A percentile compares a stretch with the other conserved stretches of the same genome.
Evolutionary conservation across 2,888 invertebrate genomes (phyloP).

Genomic region (Drosophila basisetae): DNA sequence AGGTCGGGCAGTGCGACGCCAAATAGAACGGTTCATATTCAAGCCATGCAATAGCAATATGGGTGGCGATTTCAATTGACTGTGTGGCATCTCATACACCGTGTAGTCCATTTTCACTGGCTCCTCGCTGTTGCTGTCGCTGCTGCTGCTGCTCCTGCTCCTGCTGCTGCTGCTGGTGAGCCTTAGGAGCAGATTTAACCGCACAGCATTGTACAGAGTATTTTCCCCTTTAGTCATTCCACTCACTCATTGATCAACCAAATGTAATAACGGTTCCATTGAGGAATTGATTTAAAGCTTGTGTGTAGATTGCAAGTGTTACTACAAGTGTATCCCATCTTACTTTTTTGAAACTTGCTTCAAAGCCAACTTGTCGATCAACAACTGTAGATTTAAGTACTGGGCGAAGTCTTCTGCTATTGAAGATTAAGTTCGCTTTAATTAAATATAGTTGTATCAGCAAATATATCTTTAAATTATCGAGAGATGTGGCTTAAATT

Average conservation of each 20-base stretch:
- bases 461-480: not conserved
- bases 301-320: not conserved
- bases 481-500: not conserved
- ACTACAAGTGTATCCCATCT: not conserved
- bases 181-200: not conserved
- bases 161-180: not conserved
- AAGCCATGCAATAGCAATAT: conserved; percentile 53
- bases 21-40: conserved; percentile 7
- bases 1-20: conserved; percentile 33
- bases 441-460: not conserved
- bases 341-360: not conserved
- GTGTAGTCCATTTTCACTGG: conserved; percentile 33
- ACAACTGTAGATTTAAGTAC: not conserved
- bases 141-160: not conserved
- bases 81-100: conserved; percentile 32
- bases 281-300: not conserved
- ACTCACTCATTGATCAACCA: not conserved
- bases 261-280: not conserved
- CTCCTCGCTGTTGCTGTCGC: not conserved
- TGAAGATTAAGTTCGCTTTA: not conserved
- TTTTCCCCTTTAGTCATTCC: not conserved
- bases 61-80: conserved; percentile 21
- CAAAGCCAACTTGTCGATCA: not conserved
- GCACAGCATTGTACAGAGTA: not conserved
- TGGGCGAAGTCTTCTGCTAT: not conserved